phyloP scores from a whole-genome alignment of 2,113 vertebrate species.

The human region GRCh38 chrX:126576501-126577000 shows the following conservation, averaged over 20 bases:
- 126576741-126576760: neutral
- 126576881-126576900: neutral
- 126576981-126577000: neutral
- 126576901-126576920: neutral
- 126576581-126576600: neutral
- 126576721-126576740: neutral
- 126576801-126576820: neutral
- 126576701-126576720: neutral
- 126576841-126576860: neutral
- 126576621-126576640: neutral
- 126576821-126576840: neutral
- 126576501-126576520: neutral
- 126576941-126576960: neutral
- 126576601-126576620: neutral
- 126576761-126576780: neutral
- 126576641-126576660: neutral
- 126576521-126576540: neutral
- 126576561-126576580: neutral
- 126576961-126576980: neutral
- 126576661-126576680: slow-evolving; percentile 6
- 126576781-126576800: neutral
- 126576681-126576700: neutral
- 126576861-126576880: neutral
- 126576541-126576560: neutral
- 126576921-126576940: neutral